phyloP scores from a whole-genome alignment of 2,113 vertebrate genomes.

The Rhinichthys klamathensis region DNA sequence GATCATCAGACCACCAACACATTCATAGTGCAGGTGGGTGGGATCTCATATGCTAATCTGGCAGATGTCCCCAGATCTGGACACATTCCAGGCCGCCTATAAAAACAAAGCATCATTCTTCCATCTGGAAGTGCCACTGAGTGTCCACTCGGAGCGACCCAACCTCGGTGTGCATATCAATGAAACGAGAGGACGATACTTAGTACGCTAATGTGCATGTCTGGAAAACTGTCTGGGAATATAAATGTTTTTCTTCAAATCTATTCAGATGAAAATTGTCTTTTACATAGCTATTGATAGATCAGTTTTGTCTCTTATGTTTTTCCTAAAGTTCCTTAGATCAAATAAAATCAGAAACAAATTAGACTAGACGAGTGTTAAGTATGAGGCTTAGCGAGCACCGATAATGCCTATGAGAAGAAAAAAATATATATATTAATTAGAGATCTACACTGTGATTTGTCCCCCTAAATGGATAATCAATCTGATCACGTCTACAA shows the following conservation, averaged over 20 bases:
- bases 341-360: neutral
- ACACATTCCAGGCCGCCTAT: slow-evolving; percentile 76
- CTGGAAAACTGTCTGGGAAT: slow-evolving; percentile 10
- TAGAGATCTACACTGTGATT: too few relatives aligned
- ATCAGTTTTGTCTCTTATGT: slow-evolving; percentile 15
- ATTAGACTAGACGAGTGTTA: neutral
- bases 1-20: slow-evolving; percentile 75
- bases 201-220: neutral
- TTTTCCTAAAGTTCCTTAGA: slow-evolving; percentile 16
- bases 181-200: neutral
- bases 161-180: neutral
- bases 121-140: slow-evolving; percentile 61
- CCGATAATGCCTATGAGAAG: too few relatives aligned
- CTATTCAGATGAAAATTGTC: neutral
- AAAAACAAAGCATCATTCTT: slow-evolving; percentile 75
- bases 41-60: slow-evolving; percentile 77
- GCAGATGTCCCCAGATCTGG: slow-evolving; percentile 75
- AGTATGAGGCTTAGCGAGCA: too few relatives aligned
- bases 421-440: too few relatives aligned
- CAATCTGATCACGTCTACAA: too few relatives aligned
- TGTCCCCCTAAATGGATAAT: too few relatives aligned
- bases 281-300: too few relatives aligned
- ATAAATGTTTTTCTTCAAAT: neutral
- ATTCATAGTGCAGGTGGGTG: slow-evolving; percentile 71
- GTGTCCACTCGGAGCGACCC: slow-evolving; percentile 45